These are phyloP conservation scores for Caenorhabditis sp. DNA, from an alignment of 2,888 invertebrate genomes.

Conservation along the genomic window DNA sequence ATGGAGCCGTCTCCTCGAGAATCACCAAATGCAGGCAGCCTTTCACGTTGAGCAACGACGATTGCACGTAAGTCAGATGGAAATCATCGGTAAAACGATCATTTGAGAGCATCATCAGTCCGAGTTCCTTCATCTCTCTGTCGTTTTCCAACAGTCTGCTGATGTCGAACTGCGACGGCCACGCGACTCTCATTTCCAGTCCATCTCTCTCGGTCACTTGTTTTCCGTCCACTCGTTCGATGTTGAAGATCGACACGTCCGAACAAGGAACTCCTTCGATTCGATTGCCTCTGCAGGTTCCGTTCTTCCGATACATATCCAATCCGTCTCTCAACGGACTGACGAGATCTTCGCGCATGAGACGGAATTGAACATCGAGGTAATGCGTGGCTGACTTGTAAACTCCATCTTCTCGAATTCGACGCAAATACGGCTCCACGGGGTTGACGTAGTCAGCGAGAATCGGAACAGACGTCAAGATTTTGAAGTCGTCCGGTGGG, in stretches of 20 bases:
- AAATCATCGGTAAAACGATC: constrained; percentile 85
- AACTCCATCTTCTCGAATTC: constrained; percentile 83
- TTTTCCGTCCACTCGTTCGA: constrained; percentile 52
- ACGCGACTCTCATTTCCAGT: constrained; percentile 34
- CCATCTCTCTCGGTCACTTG: constrained; percentile 61
- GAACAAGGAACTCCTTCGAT: constrained; percentile 9
- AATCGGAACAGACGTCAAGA: constrained; percentile 79
- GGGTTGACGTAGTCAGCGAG: constrained; percentile 77
- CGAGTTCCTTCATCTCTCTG: constrained; percentile 25
- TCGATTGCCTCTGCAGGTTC: constrained; percentile 25
- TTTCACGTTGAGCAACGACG: neutral
- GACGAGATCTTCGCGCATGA: constrained; percentile 88
- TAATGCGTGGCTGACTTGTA: constrained; percentile 85
- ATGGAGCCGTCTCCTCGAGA: constrained; percentile 16
- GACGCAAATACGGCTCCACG: constrained; percentile 81
- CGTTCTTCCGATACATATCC: constrained; percentile 38
- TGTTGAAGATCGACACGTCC: constrained; percentile 51
- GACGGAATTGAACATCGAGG: constrained; percentile 86
- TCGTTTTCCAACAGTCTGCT: constrained; percentile 82
- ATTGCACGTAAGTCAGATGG: constrained; percentile 84
- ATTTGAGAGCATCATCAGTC: constrained; percentile 84
- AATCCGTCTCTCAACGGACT: constrained; percentile 85
- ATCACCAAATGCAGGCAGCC: constrained; percentile 21
- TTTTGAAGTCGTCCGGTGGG: constrained; percentile 81
- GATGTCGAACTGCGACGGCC: constrained; percentile 84